Evolutionary conservation across 2,797 vertebrate genomes (phyloP).

Genomic region (Tapera naevia): DNA sequence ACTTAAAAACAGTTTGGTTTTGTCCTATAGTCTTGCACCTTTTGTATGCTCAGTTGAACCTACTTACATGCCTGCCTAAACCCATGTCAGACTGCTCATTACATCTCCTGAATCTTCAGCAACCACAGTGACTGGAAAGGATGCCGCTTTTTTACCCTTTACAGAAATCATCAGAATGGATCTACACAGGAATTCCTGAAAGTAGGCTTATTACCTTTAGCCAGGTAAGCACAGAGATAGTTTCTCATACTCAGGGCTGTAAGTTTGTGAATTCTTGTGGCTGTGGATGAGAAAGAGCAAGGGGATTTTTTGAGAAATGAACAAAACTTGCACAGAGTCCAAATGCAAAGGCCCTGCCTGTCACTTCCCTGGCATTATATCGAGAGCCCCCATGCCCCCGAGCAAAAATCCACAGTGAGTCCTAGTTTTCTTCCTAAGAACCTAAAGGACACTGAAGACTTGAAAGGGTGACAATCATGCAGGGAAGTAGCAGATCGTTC

Average conservation of each 20-base stretch:
- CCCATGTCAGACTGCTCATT: neutral
- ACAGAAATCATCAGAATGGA: neutral
- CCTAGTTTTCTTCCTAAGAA: neutral
- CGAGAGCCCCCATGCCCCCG: neutral
- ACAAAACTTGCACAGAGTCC: neutral
- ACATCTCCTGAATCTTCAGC: neutral
- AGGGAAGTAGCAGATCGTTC: neutral
- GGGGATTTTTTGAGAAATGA: neutral
- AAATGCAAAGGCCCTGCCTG: neutral
- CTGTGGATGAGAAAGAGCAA: neutral
- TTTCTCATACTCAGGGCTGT: neutral
- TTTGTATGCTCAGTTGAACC: neutral
- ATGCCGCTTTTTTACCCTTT: neutral
- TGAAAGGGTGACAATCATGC: neutral
- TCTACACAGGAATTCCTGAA: neutral
- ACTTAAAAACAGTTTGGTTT: neutral
- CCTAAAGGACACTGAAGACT: neutral
- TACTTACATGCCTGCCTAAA: neutral
- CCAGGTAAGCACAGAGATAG: neutral
- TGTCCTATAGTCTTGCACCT: neutral
- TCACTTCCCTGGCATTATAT: neutral
- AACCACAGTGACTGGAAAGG: neutral
- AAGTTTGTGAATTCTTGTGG: neutral
- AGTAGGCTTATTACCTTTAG: neutral
- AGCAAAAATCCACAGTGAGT: neutral